Conservation (phyloP, 2,113 vertebrate species). For the Bubalus kerabau region DNA sequence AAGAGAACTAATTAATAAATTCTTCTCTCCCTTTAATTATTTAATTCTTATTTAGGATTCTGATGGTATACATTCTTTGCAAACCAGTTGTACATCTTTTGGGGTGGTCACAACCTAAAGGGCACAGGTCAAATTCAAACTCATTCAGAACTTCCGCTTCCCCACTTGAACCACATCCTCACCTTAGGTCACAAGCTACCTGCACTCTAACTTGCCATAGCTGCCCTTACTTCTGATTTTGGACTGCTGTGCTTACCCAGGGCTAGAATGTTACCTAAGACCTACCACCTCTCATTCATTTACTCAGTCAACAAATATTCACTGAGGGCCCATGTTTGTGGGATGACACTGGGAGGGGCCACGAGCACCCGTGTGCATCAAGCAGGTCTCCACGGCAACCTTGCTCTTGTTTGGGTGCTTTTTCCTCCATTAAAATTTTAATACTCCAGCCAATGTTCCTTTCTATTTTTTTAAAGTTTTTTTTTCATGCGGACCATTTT, state of each 20-base stretch:
- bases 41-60: neutral
- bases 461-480: neutral
- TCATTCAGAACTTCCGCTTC: neutral
- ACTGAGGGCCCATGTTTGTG: fast-evolving
- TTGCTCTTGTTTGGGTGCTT: neutral
- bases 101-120: neutral
- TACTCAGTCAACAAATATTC: neutral
- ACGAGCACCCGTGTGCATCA: neutral
- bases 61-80: neutral
- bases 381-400: fast-evolving
- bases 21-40: neutral
- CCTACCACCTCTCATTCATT: neutral
- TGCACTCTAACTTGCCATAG: neutral
- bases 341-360: neutral
- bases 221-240: neutral
- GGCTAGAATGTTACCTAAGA: neutral
- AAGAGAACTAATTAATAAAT: neutral
- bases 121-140: neutral
- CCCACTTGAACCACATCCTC: neutral
- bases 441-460: neutral
- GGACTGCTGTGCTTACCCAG: neutral
- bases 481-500: neutral
- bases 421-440: neutral
- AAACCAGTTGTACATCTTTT: neutral
- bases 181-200: neutral